phyloP scores from a whole-genome alignment of 1,140 invertebrate species.

The Oedothorax gibbosus region DNA sequence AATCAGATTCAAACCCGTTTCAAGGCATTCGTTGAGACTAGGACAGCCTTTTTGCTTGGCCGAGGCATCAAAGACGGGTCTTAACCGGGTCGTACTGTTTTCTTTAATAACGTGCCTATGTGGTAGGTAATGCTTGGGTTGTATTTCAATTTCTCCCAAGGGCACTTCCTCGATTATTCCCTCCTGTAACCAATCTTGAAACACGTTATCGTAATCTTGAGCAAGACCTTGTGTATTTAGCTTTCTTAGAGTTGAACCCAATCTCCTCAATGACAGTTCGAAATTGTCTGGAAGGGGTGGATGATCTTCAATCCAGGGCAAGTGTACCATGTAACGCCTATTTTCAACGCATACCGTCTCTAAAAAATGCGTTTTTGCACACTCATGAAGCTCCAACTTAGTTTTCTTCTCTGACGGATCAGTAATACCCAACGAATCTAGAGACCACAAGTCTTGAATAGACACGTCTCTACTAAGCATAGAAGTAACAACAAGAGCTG shows the following conservation, averaged over 20 bases:
- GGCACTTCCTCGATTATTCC: constrained; percentile 65
- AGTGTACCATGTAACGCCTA: constrained; percentile 65
- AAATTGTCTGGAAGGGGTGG: constrained; percentile 63
- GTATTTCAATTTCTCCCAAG: constrained; percentile 40
- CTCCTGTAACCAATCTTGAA: constrained; percentile 65
- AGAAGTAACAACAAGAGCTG: constrained; percentile 30
- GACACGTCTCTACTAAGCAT: constrained; percentile 60
- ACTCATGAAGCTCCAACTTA: constrained; percentile 61
- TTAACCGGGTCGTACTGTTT: constrained; percentile 55
- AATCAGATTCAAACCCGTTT: neutral
- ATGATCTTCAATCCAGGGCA: constrained; percentile 65
- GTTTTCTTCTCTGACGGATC: constrained; percentile 65
- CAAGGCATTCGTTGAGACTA: neutral
- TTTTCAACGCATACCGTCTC: constrained; percentile 64
- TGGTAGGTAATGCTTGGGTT: constrained; percentile 65
- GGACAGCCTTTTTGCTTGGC: neutral
- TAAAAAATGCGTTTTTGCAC: constrained; percentile 64
- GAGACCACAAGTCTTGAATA: constrained; percentile 66
- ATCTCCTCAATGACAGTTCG: constrained; percentile 60
- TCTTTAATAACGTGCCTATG: constrained; percentile 62
- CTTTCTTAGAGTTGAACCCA: constrained; percentile 60
- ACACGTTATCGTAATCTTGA: constrained; percentile 65
- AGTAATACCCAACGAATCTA: constrained; percentile 67
- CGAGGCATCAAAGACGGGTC: constrained; percentile 31
- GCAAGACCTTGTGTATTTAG: constrained; percentile 62